Evolutionary conservation across 2,888 invertebrate genomes (phyloP), one percentile per base, ranked within the genome.

Genomic region (Pycnomerus fuliginosus): DNA sequence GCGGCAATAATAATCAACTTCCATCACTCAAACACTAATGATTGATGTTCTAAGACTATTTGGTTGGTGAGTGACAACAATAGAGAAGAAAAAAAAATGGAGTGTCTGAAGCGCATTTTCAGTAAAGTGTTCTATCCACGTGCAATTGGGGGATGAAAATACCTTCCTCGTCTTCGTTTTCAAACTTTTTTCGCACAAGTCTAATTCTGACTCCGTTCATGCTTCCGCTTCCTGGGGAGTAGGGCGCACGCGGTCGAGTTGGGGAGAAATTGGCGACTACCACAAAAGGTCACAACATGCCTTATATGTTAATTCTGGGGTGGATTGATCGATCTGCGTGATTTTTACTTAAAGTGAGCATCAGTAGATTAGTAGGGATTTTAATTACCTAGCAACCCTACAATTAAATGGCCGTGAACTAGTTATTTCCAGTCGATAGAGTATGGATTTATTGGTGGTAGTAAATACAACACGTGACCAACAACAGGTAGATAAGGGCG

Each of bases 371-470:
- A 29, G 11, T 39, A n/a, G n/a, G n/a, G n/a, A n/a, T n/a, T n/a
- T n/a, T n/a, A n/a, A n/a, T n/a, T n/a, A n/a, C n/a, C n/a, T n/a
- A n/a, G 8, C 20, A 20, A 20, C 20, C 20, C 5, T 8, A 20
- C 20, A 20, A 20, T 20, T 5, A 20, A 5, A 20, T 20, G 49
- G 28, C 49, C 49, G 38, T 49, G 49, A 49, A 49, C 49, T 49
- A 38, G 42, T 41, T 49, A 39, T 34, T 22, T 3, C 38, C 16
- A 44, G 48, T 49, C 49, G 39, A 49, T 49, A 49, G 13, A 24
- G 36, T 49, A 49, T 49, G 35, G 49, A 49, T 49, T 49, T 49
- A 49, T 45, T 38, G 45, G 45, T 27, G 41, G 45, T 17, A 42
- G 28, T 33, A 28, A 39, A 36, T 28, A 35, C 2, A 25, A 34